These are phyloP conservation scores for Graphium colonna DNA, from an alignment of 2,888 invertebrate genomes.

Conservation along the genomic window DNA sequence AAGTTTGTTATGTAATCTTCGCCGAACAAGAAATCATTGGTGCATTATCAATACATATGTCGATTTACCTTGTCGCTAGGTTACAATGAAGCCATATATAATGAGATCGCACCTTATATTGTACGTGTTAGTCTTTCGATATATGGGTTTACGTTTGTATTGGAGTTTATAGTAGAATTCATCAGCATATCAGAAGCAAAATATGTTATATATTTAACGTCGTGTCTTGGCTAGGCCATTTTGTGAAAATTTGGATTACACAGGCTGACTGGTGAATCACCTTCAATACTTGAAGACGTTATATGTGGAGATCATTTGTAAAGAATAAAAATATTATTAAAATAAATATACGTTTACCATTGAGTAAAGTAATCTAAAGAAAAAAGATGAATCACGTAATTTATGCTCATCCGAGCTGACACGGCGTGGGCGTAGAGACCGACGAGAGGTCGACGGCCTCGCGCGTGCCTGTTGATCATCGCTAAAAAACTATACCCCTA, in stretches of 20 bases:
- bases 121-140: neutral
- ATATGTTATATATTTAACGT: neutral
- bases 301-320: too few species aligned
- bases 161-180: neutral
- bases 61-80: slow-evolving; percentile 1
- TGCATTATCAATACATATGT: neutral
- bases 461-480: too few species aligned
- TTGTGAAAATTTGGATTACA: too few species aligned
- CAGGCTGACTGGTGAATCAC: too few species aligned
- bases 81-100: slow-evolving; percentile 14
- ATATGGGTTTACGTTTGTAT: neutral
- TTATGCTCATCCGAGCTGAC: too few species aligned
- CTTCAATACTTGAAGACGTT: too few species aligned
- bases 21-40: neutral
- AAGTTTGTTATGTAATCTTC: neutral
- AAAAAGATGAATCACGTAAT: too few species aligned
- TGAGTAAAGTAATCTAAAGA: too few species aligned
- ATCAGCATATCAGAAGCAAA: neutral
- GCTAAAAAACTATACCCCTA: too few species aligned
- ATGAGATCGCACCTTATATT: neutral
- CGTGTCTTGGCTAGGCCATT: neutral
- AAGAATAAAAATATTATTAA: too few species aligned
- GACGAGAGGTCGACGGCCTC: too few species aligned
- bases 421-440: too few species aligned
- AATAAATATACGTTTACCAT: neutral